Percentiles rank a stretch among this genome's conserved stretches.
Conservation (phyloP, 2,888 invertebrate genomes). For the Cremastinae sp. region DNA sequence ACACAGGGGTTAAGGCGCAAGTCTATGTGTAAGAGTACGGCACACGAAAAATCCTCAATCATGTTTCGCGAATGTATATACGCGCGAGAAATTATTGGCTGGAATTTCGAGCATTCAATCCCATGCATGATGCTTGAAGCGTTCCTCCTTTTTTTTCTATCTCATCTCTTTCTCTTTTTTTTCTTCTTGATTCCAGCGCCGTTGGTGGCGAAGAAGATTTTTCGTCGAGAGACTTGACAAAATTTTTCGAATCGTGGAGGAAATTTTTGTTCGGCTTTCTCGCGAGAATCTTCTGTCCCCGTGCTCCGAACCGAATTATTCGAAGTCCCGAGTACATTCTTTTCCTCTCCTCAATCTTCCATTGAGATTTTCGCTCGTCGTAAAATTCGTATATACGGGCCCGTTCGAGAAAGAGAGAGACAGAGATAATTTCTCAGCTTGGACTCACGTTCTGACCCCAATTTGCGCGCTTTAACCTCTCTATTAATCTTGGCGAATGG, state of each 20-base stretch:
- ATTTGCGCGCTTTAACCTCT: slow-evolving; percentile 48
- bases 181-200: neutral
- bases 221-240: slow-evolving; percentile 52
- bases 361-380: slow-evolving; percentile 22
- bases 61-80: slow-evolving; percentile 27
- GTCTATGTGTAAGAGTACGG: neutral
- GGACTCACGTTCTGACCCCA: slow-evolving; percentile 40
- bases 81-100: slow-evolving; percentile 34
- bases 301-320: slow-evolving; percentile 52
- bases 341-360: slow-evolving; percentile 24
- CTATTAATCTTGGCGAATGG: slow-evolving; percentile 44
- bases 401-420: too few species aligned
- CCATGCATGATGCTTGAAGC: neutral
- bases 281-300: neutral
- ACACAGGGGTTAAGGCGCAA: slow-evolving; percentile 33
- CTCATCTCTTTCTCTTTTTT: slow-evolving; percentile 6
- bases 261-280: slow-evolving; percentile 30
- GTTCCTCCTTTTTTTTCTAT: neutral
- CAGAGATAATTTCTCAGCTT: slow-evolving; percentile 1
- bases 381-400: slow-evolving; percentile 5
- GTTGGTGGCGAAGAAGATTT: slow-evolving; percentile 37
- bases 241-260: slow-evolving; percentile 58
- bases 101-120: slow-evolving; percentile 58
- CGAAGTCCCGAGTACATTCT: slow-evolving; percentile 43
- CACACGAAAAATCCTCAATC: slow-evolving; percentile 28